Evolutionary conservation across 1,140 invertebrate genomes (phyloP).

Genomic region (Phocides pigmalion): DNA sequence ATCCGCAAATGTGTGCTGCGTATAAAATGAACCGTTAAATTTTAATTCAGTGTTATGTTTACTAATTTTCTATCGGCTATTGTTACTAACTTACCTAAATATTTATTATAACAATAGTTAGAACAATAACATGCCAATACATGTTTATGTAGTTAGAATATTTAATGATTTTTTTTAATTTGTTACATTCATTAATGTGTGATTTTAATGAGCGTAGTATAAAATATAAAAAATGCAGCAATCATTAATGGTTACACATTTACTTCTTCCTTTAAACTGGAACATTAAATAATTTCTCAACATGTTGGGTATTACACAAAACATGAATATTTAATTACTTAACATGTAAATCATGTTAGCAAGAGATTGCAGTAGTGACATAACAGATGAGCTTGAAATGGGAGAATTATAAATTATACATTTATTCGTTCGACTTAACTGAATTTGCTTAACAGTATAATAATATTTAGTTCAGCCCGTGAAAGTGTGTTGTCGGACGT

Average conservation of each 20-base stretch:
- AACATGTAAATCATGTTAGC: background rate
- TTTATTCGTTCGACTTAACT: conserved; percentile 11
- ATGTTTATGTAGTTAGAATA: too few relatives aligned
- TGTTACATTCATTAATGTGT: too few relatives aligned
- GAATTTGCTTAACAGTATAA: conserved; percentile 16
- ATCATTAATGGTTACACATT: background rate
- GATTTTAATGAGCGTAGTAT: too few relatives aligned
- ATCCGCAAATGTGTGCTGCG: conserved; percentile 14
- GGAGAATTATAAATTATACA: conserved; percentile 17
- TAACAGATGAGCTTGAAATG: conserved; percentile 12
- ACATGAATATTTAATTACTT: background rate
- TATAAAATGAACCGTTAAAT: conserved; percentile 15
- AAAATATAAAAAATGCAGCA: background rate
- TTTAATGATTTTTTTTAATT: background rate
- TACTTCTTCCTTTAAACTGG: background rate
- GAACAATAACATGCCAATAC: background rate
- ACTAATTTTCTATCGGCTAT: background rate
- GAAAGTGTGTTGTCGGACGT: conserved; percentile 40
- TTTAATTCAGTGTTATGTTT: background rate
- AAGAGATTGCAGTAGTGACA: background rate
- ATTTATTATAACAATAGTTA: background rate
- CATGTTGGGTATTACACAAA: background rate
- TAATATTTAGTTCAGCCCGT: conserved; percentile 43
- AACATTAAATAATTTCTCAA: background rate
- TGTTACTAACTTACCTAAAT: background rate